These are phyloP conservation scores for Pomatostomus ruficeps DNA, from an alignment of 2,113 vertebrate genomes.

Conservation along the genomic window DNA sequence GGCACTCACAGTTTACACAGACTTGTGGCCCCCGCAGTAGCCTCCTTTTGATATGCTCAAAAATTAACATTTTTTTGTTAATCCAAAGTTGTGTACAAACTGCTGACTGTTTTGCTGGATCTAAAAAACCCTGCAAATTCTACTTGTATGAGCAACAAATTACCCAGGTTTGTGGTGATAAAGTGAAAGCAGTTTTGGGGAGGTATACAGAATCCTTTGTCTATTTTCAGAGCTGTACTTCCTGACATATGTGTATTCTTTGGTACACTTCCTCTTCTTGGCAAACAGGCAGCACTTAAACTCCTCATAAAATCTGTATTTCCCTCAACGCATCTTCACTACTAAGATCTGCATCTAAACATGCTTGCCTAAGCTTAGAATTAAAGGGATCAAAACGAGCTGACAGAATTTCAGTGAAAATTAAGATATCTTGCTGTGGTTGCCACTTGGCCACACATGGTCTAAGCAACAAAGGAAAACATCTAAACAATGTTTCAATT, in stretches of 20 bases:
- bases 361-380: neutral
- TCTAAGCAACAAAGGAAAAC: neutral
- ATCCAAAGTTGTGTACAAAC: neutral
- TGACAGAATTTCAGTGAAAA: neutral
- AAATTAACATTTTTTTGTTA: neutral
- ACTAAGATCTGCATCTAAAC: neutral
- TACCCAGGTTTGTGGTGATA: neutral
- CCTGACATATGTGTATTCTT: neutral
- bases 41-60: fast-evolving
- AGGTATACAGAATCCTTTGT: neutral
- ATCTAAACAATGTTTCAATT: neutral
- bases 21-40: neutral
- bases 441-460: fast-evolving
- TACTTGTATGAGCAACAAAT: neutral
- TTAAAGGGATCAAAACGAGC: neutral
- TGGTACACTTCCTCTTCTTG: slow-evolving; percentile 31
- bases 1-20: neutral
- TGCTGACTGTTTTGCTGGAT: neutral
- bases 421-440: neutral
- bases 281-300: neutral
- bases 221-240: slow-evolving; percentile 51
- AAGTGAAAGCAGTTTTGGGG: neutral
- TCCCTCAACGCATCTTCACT: neutral
- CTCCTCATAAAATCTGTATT: neutral
- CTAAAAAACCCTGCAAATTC: neutral